Evolutionary conservation across 2,888 invertebrate species (phyloP), one percentile per base, ranked within the genome.

Genomic region (Andrena minutula): DNA sequence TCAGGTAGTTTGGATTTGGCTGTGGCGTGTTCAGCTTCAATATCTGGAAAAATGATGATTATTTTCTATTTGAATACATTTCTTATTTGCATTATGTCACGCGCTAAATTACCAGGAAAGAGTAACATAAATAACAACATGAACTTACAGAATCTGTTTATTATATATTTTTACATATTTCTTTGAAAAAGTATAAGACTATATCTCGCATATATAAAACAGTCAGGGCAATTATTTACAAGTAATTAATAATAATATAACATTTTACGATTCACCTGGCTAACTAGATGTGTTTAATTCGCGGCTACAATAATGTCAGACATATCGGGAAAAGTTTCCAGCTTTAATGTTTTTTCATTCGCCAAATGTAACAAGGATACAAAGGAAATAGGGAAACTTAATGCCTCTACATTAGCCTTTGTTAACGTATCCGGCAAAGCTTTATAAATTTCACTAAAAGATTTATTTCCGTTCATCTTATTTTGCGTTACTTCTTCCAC

Each of bases 291-390:
- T 20, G n/a, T 6, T 75, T 64, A 82, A 41, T 75, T 35, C 6
- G 51, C 1, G 20, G 66, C 20, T 63, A 93, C 61, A 41, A 80
- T 75, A 23, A 93, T 66, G 72, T 93, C 91, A 0, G 90, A 85
- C 63, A 89, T 58, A 35, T 91, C 88, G 1, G 79, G n/a, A 3
- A 78, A 10, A 1, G 88, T 69, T 5, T n/a, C 51, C 60, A 93
- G 65, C 28, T 63, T 72, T 12, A 97, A 94, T 51, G 95, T 96
- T 89, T 96, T 96, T 92, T 98, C 98, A 92, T 98, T 98, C 2
- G 97, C 97, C 88, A 98, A 94, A 94, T 98, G 98, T 4, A 98
- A 94, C 23, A 98, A 94, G 0, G 98, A 97, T 30, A 97, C 96
- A 92, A 98, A 96, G 0, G 97, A 97, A 72, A 98, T 95, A 0